Base-by-base conservation (phyloP, 2,888 invertebrate genomes). In the Alloplasta piceator region DNA sequence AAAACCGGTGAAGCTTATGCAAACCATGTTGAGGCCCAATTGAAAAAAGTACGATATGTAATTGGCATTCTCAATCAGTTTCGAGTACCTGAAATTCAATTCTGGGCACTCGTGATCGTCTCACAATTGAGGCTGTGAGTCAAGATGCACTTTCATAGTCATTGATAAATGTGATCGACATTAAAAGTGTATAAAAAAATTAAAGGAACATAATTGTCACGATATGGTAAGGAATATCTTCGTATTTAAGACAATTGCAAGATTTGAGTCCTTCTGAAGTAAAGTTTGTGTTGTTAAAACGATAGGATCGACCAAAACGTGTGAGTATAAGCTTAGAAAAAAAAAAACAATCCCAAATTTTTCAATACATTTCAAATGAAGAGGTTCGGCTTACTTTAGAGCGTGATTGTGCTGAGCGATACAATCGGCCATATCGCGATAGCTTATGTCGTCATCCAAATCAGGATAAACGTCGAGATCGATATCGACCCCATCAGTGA, bases 1-100 rank as follows among this genome's bases (percentile, higher is more conserved):
- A 14, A 86, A 88, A 52, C 83, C 85, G 0, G 86, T 86, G 61
- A 88, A 88, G 66, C 86, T 88, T 56, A 88, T 82, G 38, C 87
- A 85, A 9, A 86, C 48, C 88, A 88, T 87, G 63, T 75, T 86
- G 5, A 87, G 64, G 41, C 87, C 88, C 68, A 88, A 38, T 84
- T 87, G 86, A 61, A 87, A 82, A 68, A 88, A 86, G 63, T 83
- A 87, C 41, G 87, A 87, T 12, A 83, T 74, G 26, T 76, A 82
- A 70, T 86, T 85, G 1, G 85, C 83, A 5, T 72, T 64, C 38
- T 88, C 84, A 39, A 88, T 71, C 16, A 72, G 67, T 1, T 38
- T 76, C 5, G 83, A 85, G 38, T 86, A 88, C 56, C 88, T 88
- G 9, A 71, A 48, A 56, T 48, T 14, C 1, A 48, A 3, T 26